Evolutionary conservation across 2,797 vertebrate species (phyloP).

Genomic region (Etheostoma perlongum): DNA sequence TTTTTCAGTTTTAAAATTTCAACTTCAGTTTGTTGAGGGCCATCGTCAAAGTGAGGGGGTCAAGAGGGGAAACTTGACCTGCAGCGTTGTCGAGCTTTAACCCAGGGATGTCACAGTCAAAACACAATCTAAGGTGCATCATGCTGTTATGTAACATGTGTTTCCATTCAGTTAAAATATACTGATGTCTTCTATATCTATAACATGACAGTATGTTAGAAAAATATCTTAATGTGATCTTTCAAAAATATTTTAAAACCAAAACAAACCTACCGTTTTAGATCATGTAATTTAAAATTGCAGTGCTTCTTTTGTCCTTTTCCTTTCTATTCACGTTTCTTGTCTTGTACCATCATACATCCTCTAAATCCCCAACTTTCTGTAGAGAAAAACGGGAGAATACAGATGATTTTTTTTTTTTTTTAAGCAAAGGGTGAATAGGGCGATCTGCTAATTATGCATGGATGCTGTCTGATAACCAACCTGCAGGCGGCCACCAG

Average conservation of each 20-base stretch:
- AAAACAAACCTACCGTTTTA: background rate
- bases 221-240: background rate
- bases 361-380: slow-evolving; percentile 19
- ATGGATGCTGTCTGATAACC: slow-evolving; percentile 56
- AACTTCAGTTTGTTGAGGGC: background rate
- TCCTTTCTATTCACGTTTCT: background rate
- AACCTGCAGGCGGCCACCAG: slow-evolving; percentile 68
- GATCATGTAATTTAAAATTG: background rate
- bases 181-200: background rate
- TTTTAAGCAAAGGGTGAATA: slow-evolving; percentile 45
- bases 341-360: background rate
- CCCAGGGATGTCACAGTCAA: background rate
- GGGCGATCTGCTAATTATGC: slow-evolving; percentile 63
- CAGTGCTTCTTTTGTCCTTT: background rate
- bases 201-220: background rate
- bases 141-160: background rate
- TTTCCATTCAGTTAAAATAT: background rate
- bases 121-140: background rate
- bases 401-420: slow-evolving; percentile 30
- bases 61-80: background rate
- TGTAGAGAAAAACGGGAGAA: background rate
- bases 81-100: background rate
- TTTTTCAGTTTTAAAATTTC: slow-evolving; percentile 1
- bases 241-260: background rate
- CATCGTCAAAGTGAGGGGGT: background rate